These are phyloP conservation scores for Pseudococcus viburni DNA, from an alignment of 2,888 invertebrate genomes.

Conservation along the genomic window DNA sequence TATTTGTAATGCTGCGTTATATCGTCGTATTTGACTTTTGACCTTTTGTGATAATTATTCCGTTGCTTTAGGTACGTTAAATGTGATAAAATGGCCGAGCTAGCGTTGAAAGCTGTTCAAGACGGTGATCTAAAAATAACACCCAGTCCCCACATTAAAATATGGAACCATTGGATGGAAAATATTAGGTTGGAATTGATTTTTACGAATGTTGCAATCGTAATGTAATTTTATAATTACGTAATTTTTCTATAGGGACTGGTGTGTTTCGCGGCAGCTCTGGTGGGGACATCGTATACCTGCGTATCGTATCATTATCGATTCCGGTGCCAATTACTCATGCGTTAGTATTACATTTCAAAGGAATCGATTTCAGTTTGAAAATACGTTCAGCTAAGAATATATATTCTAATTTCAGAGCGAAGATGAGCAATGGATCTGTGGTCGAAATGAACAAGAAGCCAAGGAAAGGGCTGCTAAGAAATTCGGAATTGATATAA, in stretches of 20 bases:
- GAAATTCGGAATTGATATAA: conserved; percentile 76
- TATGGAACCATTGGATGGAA: conserved; percentile 97
- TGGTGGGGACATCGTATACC: conserved; percentile 99
- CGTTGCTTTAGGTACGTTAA: conserved; percentile 80
- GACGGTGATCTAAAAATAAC: conserved; percentile 88
- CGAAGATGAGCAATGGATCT: conserved; percentile 77
- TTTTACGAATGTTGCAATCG: conserved; percentile 23
- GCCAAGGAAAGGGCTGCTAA: conserved; percentile 85
- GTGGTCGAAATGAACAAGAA: conserved; percentile 77
- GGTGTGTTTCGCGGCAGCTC: conserved; percentile 98
- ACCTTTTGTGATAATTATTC: not conserved
- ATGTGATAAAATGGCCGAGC: conserved; percentile 89
- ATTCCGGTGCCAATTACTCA: conserved; percentile 72
- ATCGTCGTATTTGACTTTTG: not conserved
- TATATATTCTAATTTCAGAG: conserved; percentile 38
- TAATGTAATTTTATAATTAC: not conserved
- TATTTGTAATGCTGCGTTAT: not conserved
- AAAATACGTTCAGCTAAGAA: not conserved
- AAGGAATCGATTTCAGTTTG: not conserved
- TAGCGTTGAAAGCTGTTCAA: conserved; percentile 85
- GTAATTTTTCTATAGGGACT: conserved; percentile 78
- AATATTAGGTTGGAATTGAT: conserved; percentile 79
- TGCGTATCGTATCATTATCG: conserved; percentile 81
- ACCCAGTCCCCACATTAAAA: conserved; percentile 91
- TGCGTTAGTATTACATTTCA: not conserved